Base-by-base conservation (phyloP, 1,140 invertebrate genomes). In the Apis cerana region DNA sequence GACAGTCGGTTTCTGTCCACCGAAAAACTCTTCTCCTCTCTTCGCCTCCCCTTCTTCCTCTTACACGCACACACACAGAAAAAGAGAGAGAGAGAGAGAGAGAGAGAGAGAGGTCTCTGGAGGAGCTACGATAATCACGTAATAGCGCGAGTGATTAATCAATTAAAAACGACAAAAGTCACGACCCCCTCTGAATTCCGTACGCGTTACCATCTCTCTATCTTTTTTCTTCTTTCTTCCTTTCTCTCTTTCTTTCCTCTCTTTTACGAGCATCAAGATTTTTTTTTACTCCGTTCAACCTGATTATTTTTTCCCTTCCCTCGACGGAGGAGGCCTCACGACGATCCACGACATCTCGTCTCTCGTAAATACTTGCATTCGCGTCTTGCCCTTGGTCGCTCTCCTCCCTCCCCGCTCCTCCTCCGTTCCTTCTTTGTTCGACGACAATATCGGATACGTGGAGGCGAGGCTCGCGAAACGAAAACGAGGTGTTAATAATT, bases 141-240 rank as follows among this genome's bases (percentile, higher is more conserved):
- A 91, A 92, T 91, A 85, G 86, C 83, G 82, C 85, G 86, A 91
- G 88, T 88, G 90, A 90, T 93, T 93, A 92, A 91, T 91, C 89
- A 91, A 92, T 93, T 91, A 91, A 88, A 75, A 83, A 88, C 84
- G 82, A 87, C 84, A 80, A 89, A 88, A 89, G 88, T 89, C 86
- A 89, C 88, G 87, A 91, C 87, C 75, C 75, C 71, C 83, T 88
- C 84, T 85, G 75, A 90, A 91, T 92, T 90, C 76, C 71, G 56
- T 80, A 74, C 71, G 62, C 72, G n/a, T 23, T 81, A 13, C 78
- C 71, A 75, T 75, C 67, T 17, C 12, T 43, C 23, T 64, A n/a
- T n/a, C 75, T 69, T 48, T 83, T 85, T 15, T 54, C 1, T 54
- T 9, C 4, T 13, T 13, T 13, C 2, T 8, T 13, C 50, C 15